These are phyloP conservation scores for Uria lomvia DNA, from an alignment of 2,113 vertebrate genomes.

Conservation along the genomic window DNA sequence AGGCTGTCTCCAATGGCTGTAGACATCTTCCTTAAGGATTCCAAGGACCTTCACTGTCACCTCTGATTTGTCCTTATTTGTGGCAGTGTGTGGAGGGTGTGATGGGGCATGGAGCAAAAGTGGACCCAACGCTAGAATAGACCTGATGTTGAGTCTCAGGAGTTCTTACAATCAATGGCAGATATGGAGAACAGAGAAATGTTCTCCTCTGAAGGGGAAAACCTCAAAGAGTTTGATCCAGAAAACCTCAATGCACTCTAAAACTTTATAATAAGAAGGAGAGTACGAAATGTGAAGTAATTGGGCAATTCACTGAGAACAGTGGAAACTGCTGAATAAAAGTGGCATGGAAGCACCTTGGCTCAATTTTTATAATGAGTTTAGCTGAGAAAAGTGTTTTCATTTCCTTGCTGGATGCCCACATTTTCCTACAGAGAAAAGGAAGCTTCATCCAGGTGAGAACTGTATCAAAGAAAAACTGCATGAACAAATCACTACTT, in stretches of 20 bases:
- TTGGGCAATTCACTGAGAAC: background rate
- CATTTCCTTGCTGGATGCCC: background rate
- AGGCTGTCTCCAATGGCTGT: background rate
- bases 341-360: background rate
- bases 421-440: background rate
- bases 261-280: background rate
- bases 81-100: background rate
- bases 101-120: background rate
- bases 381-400: background rate
- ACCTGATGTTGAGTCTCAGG: background rate
- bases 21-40: background rate
- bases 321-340: background rate
- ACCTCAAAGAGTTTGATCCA: background rate
- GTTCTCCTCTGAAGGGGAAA: background rate
- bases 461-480: background rate
- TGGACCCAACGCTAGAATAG: too few species aligned
- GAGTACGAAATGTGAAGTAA: background rate
- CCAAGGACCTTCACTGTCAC: background rate
- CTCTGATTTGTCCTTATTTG: background rate
- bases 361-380: background rate
- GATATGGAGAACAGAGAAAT: background rate
- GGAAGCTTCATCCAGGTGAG: background rate
- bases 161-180: background rate
- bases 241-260: background rate
- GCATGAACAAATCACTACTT: background rate